Evolutionary conservation across 35 echinoderm and acorn worm genomes (phyloP), one percentile per base, ranked within the genome.

Genomic region (Patiria miniata): DNA sequence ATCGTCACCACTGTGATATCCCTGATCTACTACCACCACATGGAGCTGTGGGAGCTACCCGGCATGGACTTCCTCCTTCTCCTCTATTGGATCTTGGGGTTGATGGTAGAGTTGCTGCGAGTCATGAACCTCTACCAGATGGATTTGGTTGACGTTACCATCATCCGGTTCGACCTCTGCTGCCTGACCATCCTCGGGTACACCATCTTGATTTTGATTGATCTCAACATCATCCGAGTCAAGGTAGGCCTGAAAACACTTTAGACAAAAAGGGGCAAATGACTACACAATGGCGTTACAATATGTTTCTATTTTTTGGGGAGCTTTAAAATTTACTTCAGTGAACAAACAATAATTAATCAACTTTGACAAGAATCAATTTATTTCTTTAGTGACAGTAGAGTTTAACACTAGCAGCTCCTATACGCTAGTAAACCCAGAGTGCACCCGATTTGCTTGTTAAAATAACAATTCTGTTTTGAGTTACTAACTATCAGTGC

Each of bases 161-260:
- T 89, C 37, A 82, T 91, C 39, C 39, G 86, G 51, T 99, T 86
- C 81, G 73, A 77, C 37, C 10, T 99, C 8, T 86, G 77, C 29
- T 53, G 92, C 26, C 23, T 86, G 50, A 40, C 84, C 7, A 85
- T 86, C 29, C 37, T 92, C 16, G 5, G 92, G 0, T 99, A 99
- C 87, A 77, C 76, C 1, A 22, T 89, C 5, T 91, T 92, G 34
- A 77, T 94, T 28, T 30, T 94, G 5, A 39, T 92, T 17, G 96
- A 99, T 37, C 17, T 99, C 0, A 92, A 92, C 57, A 51, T 89
- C 52, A 84, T 99, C 39, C 52, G 89, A 80, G 15, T 68, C 61
- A 94, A 65, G 92, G 96, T 98, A 86, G 51, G 79, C 15, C 59
- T 37, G 8, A n/a, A n/a, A n/a, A n/a, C n/a, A n/a, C n/a, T n/a